Base-by-base conservation (phyloP, 2,888 invertebrate species). In the Plutella xylostella region DNA sequence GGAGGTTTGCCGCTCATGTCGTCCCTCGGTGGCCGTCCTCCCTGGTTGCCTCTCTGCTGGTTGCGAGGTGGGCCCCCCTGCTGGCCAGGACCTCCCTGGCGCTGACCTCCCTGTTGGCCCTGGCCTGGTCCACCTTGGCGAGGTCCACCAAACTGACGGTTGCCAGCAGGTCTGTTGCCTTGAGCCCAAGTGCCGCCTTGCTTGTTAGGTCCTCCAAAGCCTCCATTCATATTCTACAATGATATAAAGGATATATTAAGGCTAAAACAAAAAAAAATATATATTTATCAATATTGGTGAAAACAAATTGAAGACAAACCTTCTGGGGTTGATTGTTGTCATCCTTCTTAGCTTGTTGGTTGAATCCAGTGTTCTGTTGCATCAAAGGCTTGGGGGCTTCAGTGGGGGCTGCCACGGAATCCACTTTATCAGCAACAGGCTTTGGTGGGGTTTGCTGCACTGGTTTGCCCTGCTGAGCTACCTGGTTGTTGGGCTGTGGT, bases 101-200 rank as follows among this genome's bases (percentile, higher is more conserved):
- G 33, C 14, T 22, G 39, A 15, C 28, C 39, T 39, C 37, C 35
- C 44, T 42, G 39, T 34, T 20, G 40, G 18, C 34, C 33, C 45
- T 68, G 68, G 2, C 66, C 68, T 28, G 50, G 55, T 25, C 64
- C 65, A 25, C 69, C 67, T 51, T 67, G 71, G 30, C 60, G 18
- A 5, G 20, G 38, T 7, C 28, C 28, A 6, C 4, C 28, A 28
- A 4, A 28, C 6, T n/a, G n/a, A n/a, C 28, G 9, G 28, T 28
- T 28, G 28, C 28, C 28, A 28, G 28, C 34, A 12, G 9, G 28
- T 28, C 28, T 28, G 28, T 28, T 28, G 21, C 12, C 38, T 20
- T 38, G 20, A 11, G 18, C 20, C 38, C 38, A 12, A 18, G 6
- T 19, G 11, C 37, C 12, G 18, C n/a, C n/a, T n/a, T n/a, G 33